Conservation (phyloP, 1,140 invertebrate species). For the Brachionus koreanus region DNA sequence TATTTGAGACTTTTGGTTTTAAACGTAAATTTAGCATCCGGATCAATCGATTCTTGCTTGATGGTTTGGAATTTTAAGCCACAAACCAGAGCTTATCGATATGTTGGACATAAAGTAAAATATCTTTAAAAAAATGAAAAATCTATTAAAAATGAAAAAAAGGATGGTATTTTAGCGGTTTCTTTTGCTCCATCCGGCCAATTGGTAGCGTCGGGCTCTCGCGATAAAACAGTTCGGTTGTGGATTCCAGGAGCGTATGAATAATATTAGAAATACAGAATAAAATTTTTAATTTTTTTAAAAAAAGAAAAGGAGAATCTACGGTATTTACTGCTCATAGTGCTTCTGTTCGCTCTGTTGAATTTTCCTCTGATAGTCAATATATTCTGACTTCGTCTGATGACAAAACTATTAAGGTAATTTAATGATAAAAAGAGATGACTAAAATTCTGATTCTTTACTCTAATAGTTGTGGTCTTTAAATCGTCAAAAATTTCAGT, state of each 20-base stretch:
- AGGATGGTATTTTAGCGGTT: conserved; percentile 62
- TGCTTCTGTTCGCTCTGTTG: conserved; percentile 71
- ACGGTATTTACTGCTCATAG: conserved; percentile 74
- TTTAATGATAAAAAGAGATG: background rate
- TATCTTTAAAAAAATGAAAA: conserved; percentile 46
- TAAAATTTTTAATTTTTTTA: background rate
- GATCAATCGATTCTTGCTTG: conserved; percentile 71
- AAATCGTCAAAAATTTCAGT: conserved; percentile 68
- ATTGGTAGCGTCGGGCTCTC: conserved; percentile 74
- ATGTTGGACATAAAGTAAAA: conserved; percentile 57
- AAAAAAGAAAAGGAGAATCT: conserved; percentile 60
- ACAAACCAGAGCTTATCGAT: conserved; percentile 60
- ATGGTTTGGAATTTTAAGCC: conserved; percentile 74
- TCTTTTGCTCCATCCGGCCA: conserved; percentile 74
- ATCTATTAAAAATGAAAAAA: conserved; percentile 38
- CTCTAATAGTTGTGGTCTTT: conserved; percentile 60
- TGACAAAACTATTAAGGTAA: conserved; percentile 74
- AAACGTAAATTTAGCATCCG: conserved; percentile 61
- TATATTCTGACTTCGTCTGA: conserved; percentile 75
- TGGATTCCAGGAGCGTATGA: conserved; percentile 79
- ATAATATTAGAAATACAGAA: background rate
- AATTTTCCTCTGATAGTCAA: conserved; percentile 72
- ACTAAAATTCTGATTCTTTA: background rate
- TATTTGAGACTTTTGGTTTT: background rate
- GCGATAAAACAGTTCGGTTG: conserved; percentile 74